phyloP scores from a whole-genome alignment of 2,797 vertebrate genomes.

The Atherinosoma microstoma region DNA sequence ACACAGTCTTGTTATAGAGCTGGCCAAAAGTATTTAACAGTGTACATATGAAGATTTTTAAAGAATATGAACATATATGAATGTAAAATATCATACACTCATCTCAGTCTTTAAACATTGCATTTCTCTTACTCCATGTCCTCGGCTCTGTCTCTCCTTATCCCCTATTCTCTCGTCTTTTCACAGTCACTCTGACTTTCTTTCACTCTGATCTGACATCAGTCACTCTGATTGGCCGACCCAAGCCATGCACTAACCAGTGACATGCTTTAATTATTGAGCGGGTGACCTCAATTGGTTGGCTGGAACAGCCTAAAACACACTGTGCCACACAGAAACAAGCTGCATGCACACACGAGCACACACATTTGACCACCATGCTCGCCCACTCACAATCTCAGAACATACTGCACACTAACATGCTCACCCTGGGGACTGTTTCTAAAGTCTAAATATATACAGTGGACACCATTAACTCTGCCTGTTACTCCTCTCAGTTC shows the following conservation, averaged over 20 bases:
- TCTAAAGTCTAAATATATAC: slow-evolving; percentile 72
- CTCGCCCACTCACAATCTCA: slow-evolving; percentile 47
- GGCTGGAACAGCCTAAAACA: slow-evolving; percentile 71
- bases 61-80: slow-evolving; percentile 7
- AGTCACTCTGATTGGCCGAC: slow-evolving; percentile 63
- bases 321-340: slow-evolving; percentile 41
- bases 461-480: slow-evolving; percentile 55
- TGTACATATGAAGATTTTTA: slow-evolving; percentile 4
- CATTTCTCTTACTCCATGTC: slow-evolving; percentile 25
- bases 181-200: slow-evolving; percentile 37
- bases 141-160: slow-evolving; percentile 30
- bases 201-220: slow-evolving; percentile 59
- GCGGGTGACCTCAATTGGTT: slow-evolving; percentile 82
- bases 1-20: slow-evolving; percentile 1
- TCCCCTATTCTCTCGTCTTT: slow-evolving; percentile 34
- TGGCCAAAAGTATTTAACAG: slow-evolving; percentile 21
- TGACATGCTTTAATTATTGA: slow-evolving; percentile 84
- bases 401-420: slow-evolving; percentile 62
- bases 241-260: slow-evolving; percentile 73
- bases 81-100: slow-evolving; percentile 3
- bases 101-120: slow-evolving; percentile 30
- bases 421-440: slow-evolving; percentile 63
- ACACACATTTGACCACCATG: slow-evolving; percentile 37
- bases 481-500: slow-evolving; percentile 49
- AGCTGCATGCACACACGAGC: slow-evolving; percentile 18